Evolutionary conservation across 2,113 vertebrate species (phyloP).

Genomic region (Mus spicilegus): DNA sequence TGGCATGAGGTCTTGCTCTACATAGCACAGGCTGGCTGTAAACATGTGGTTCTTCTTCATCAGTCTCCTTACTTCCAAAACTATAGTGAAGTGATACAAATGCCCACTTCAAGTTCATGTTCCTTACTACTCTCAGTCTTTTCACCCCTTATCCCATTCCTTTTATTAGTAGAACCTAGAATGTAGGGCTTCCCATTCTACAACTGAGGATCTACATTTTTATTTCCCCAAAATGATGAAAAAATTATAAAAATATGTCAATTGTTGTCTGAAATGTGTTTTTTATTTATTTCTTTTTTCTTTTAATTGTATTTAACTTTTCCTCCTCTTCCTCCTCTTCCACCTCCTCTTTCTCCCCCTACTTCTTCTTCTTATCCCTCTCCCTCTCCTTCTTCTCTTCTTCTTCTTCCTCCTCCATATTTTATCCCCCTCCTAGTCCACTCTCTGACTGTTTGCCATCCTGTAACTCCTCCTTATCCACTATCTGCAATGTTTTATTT

Average conservation of each 20-base stretch:
- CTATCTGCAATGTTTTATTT: background rate
- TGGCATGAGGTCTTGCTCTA: background rate
- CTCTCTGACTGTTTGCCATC: no score
- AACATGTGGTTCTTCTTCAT: background rate
- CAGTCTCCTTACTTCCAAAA: background rate
- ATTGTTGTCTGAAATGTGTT: background rate
- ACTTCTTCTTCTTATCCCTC: no score
- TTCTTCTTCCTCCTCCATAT: no score
- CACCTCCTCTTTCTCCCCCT: no score
- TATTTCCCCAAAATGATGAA: background rate
- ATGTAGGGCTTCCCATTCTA: background rate
- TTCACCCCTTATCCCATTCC: background rate
- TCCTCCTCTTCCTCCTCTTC: no score
- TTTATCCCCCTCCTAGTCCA: no score
- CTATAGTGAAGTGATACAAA: no score
- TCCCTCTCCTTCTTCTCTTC: no score
- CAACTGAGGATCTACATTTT: background rate
- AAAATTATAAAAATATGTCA: background rate
- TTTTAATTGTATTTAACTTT: no score
- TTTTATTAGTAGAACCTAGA: background rate
- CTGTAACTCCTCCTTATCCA: no score
- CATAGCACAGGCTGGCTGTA: background rate
- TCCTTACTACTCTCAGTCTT: background rate
- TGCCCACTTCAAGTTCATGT: background rate
- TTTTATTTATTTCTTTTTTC: no score